Evolutionary conservation across 2,113 vertebrate species (phyloP), one percentile per base, ranked within the genome.

Genomic region (Noctilio leporinus): DNA sequence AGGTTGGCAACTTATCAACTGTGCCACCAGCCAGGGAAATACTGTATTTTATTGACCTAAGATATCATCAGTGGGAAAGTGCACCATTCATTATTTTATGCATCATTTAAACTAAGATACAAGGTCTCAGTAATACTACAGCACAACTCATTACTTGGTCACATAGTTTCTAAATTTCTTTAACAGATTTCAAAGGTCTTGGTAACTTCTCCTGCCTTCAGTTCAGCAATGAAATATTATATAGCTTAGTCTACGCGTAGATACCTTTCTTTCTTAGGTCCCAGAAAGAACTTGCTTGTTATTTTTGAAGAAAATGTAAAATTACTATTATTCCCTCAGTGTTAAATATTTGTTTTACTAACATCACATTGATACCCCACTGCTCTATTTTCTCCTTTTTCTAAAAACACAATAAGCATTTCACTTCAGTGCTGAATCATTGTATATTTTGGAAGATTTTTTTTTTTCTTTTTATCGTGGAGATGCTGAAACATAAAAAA

Each of bases 291-390:
- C 20, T 78, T 69, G 20, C 22, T 95, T 86, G 26, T 57, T 86
- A 43, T 91, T 91, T 83, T 88, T 53, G 75, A 81, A 81, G 51
- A 93, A 69, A 88, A 65, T 64, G 15, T 70, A 70, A 95, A 65
- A 45, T 70, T 59, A 3, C 19, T 69, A 3, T 19, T 73, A 72
- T 69, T 90, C 12, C 30, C 91, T 91, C 49, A 47, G 4, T 76
- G 73, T n/a, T 51, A 51, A 51, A 49, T 51, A 40, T 94, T 89
- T 96, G 35, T 80, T 96, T 96, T 78, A 49, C 64, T 91, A 75
- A 83, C 80, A 73, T 64, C 84, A 89, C 33, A 55, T 1, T 3
- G 11, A 84, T 35, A 91, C 15, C 16, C 26, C 4, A 30, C 64
- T 47, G 26, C 49, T 95, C n/a, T 89, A 4, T 70, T 89, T 93